Conservation (phyloP, 2,888 invertebrate genomes). For the Biston betularia region DNA sequence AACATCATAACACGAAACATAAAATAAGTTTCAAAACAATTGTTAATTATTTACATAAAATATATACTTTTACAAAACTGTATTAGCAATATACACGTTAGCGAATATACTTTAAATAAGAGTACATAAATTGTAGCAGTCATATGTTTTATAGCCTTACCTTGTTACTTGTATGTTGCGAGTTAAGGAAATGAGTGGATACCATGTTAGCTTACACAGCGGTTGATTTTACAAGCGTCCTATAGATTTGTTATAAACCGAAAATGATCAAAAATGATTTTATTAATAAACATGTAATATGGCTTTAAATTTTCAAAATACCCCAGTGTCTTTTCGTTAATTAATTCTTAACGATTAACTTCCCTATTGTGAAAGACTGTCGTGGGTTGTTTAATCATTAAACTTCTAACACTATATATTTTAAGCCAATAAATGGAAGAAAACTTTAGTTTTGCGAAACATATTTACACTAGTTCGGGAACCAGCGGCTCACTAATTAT, state of each 20-base stretch:
- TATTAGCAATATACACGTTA: slow-evolving; percentile 80
- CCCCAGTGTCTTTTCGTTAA: too few relatives aligned
- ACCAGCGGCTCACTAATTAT: too few relatives aligned
- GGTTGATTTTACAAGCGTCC: slow-evolving; percentile 3
- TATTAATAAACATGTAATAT: too few relatives aligned
- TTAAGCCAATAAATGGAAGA: too few relatives aligned
- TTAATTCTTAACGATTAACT: too few relatives aligned
- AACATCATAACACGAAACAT: slow-evolving; percentile 5
- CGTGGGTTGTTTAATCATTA: too few relatives aligned
- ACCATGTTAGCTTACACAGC: not conserved
- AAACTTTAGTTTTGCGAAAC: too few relatives aligned
- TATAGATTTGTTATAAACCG: slow-evolving; percentile 2
- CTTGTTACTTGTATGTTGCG: slow-evolving; percentile 8
- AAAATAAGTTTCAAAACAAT: slow-evolving; percentile 20
- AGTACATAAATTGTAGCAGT: slow-evolving; percentile 8
- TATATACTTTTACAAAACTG: slow-evolving; percentile 37
- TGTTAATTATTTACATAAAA: slow-evolving; percentile 54
- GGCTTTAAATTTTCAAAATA: too few relatives aligned
- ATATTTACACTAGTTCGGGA: too few relatives aligned
- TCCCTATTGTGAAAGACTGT: too few relatives aligned
- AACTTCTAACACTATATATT: too few relatives aligned
- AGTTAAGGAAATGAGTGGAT: slow-evolving; percentile 11
- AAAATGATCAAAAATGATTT: too few relatives aligned
- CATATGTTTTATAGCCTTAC: not conserved
- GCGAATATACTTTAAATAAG: slow-evolving; percentile 46